These are phyloP conservation scores for Phasianus colchicus DNA, from an alignment of 2,113 vertebrate genomes.

Conservation along the genomic window DNA sequence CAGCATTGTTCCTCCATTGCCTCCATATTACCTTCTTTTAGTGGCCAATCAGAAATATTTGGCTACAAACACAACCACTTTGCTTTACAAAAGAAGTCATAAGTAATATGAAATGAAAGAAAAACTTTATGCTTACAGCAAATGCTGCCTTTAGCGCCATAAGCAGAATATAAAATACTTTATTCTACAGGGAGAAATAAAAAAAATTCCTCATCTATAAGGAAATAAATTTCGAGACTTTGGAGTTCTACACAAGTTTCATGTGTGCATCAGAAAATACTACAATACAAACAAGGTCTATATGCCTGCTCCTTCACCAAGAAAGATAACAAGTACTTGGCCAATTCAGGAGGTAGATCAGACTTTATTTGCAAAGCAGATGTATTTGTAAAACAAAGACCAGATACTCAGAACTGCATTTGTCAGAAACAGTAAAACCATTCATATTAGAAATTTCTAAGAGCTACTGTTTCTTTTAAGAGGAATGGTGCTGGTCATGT, in stretches of 20 bases:
- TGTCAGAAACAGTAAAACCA: neutral
- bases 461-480: neutral
- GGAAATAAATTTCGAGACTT: neutral
- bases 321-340: neutral
- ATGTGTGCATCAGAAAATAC: neutral
- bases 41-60: neutral
- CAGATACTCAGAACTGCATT: neutral
- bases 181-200: neutral
- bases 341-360: neutral
- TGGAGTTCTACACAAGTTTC: neutral
- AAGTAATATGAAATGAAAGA: neutral
- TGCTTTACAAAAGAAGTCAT: neutral
- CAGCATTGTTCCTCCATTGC: accelerated
- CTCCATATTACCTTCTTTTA: neutral
- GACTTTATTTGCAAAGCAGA: neutral
- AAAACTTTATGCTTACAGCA: neutral
- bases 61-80: neutral
- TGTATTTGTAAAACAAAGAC: neutral
- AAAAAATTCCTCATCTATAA: neutral
- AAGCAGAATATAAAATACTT: neutral
- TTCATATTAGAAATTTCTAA: neutral
- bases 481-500: neutral
- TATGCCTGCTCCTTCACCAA: neutral
- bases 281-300: neutral
- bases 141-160: neutral